Base-by-base conservation (phyloP, 2,888 invertebrate species). In the Formica aserva region DNA sequence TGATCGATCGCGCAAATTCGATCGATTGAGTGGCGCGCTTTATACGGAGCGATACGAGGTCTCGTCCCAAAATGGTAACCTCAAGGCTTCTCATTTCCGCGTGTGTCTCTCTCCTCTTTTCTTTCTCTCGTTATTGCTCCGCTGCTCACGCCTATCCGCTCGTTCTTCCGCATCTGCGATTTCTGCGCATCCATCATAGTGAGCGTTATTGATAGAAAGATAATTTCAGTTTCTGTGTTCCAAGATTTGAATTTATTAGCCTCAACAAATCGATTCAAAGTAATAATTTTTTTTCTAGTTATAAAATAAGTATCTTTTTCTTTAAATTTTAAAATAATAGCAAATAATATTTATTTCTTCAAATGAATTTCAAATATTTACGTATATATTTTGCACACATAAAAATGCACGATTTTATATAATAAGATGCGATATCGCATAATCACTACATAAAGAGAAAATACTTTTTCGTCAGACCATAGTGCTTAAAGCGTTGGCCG, bases 31-130 rank as follows among this genome's bases (percentile, higher is more conserved):
- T 57, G 63, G 63, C 60, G 57, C 82, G 67, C 90, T 90, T 90
- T 91, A 91, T 91, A 91, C 91, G 91, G 91, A 80, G 78, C 85
- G 88, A 76, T 84, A 87, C 90, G 90, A 90, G 91, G 88, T 87
- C 90, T 91, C 87, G 72, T 87, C 91, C 91, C 75, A 78, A 92
- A 92, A 92, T 91, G 92, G 93, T 81, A 35, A 83, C 71, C 22
- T 85, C 92, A 93, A 93, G 92, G 92, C 86, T 90, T 87, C 85
- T 71, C 82, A 92, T 91, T 92, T 93, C 92, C 91, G 92, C 86
- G 89, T 92, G 83, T 89, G 82, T 84, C 77, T 83, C 77, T 83
- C 71, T 81, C 76, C 72, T 83, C 87, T 85, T 86, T 83, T 82
- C 80, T 80, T 86, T 82, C 81, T 77, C 83, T 55, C 74, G 67